phyloP scores from a whole-genome alignment of 2,113 vertebrate genomes.

The Mus pahari region DNA sequence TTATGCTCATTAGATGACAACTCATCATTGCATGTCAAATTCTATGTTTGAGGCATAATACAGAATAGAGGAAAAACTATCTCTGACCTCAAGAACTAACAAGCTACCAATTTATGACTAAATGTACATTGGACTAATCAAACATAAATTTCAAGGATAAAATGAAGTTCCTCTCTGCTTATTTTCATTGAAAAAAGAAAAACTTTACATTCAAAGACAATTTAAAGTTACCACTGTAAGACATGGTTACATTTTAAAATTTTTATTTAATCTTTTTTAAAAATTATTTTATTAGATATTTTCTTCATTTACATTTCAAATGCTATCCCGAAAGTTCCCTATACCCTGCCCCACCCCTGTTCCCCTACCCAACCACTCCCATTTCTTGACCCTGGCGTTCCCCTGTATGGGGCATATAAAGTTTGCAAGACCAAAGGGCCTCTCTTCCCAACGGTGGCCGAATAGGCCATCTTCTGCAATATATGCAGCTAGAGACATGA shows the following conservation, averaged over 20 bases:
- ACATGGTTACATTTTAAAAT: accelerated
- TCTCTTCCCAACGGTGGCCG: too few relatives aligned
- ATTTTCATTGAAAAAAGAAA: neutral
- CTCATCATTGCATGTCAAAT: neutral
- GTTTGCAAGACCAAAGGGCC: too few relatives aligned
- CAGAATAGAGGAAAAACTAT: neutral
- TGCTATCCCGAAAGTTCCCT: too few relatives aligned
- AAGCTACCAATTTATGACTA: neutral
- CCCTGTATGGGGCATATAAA: too few relatives aligned
- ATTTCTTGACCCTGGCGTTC: too few relatives aligned
- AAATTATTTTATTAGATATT: too few relatives aligned
- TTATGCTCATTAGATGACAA: neutral
- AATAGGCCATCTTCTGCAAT: too few relatives aligned
- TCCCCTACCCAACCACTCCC: too few relatives aligned
- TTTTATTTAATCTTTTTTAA: too few relatives aligned
- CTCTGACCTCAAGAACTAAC: neutral
- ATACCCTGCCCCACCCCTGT: too few relatives aligned
- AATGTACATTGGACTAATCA: neutral
- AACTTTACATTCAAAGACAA: neutral
- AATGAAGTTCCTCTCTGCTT: neutral
- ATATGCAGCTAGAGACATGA: too few relatives aligned
- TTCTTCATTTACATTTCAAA: too few relatives aligned
- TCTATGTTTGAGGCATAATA: neutral
- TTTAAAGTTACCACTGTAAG: neutral
- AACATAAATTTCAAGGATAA: neutral